Percentiles rank a stretch among this genome's conserved stretches.
phyloP scores from a whole-genome alignment of 2,888 invertebrate genomes.

The Synanthedon vespiformis region DNA sequence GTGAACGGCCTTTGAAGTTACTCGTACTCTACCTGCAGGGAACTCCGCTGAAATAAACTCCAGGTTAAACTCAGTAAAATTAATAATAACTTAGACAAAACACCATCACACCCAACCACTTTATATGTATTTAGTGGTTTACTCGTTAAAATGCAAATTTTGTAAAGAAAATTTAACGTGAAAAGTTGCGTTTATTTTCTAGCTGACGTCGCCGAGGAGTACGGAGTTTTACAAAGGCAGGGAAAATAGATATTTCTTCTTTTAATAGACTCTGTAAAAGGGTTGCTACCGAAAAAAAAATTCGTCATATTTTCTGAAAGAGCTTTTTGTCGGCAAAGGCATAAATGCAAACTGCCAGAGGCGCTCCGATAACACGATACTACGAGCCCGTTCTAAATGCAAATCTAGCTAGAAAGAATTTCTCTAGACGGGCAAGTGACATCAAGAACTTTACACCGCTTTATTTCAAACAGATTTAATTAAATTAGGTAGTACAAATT shows the following conservation, averaged over 20 bases:
- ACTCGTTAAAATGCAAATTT: neutral
- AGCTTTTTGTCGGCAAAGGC: constrained; percentile 23
- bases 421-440: neutral
- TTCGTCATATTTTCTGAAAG: constrained; percentile 25
- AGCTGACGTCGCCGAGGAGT: constrained; percentile 8
- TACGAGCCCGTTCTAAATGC: constrained; percentile 35
- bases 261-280: constrained; percentile 38
- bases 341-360: constrained; percentile 3
- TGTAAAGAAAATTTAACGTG: neutral
- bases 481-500: no score
- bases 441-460: neutral
- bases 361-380: constrained; percentile 28
- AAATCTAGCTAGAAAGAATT: constrained; percentile 30
- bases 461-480: no score
- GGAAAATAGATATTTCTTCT: constrained; percentile 28
- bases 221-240: constrained; percentile 4
- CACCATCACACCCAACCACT: neutral
- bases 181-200: constrained; percentile 11
- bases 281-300: constrained; percentile 29
- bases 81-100: neutral
- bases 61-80: neutral
- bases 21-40: constrained; percentile 41
- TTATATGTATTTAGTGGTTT: neutral
- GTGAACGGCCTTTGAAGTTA: constrained; percentile 64
- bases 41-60: constrained; percentile 11